Percentiles rank a stretch among this genome's conserved stretches.
phyloP scores from a whole-genome alignment of 2,888 invertebrate species.

The Drosophila villosipedis region DNA sequence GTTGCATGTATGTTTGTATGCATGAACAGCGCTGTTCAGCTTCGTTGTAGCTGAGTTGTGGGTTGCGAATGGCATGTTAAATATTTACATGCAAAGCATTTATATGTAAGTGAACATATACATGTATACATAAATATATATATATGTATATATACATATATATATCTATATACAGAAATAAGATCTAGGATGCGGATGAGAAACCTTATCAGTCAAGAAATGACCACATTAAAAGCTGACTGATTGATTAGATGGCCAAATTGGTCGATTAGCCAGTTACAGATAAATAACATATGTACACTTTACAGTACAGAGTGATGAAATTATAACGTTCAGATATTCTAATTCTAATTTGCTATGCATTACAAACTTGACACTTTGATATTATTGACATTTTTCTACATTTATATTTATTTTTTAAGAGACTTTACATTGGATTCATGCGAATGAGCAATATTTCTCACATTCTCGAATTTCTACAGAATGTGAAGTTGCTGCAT shows the following conservation, averaged over 20 bases:
- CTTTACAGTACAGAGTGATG: not conserved
- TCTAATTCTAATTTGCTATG: not conserved
- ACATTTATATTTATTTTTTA: not conserved
- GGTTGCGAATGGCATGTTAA: constrained; percentile 10
- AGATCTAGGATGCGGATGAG: not conserved
- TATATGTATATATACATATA: not conserved
- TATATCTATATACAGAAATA: not conserved
- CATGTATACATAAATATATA: not conserved
- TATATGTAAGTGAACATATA: not conserved
- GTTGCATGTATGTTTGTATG: constrained; percentile 13
- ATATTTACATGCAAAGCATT: not conserved
- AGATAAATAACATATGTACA: not conserved
- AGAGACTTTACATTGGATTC: not conserved
- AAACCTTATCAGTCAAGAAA: not conserved
- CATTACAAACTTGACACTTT: not conserved
- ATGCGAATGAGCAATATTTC: not conserved
- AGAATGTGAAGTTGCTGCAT: not conserved
- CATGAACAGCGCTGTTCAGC: constrained; percentile 7
- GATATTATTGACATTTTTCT: not conserved
- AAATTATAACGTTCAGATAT: not conserved
- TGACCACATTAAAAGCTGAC: not conserved
- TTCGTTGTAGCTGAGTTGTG: constrained; percentile 12
- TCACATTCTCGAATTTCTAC: too few relatives aligned
- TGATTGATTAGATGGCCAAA: not conserved
- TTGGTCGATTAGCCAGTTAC: not conserved